These are phyloP conservation scores for Achroia grisella DNA, from an alignment of 1,140 invertebrate genomes.

Conservation along the genomic window DNA sequence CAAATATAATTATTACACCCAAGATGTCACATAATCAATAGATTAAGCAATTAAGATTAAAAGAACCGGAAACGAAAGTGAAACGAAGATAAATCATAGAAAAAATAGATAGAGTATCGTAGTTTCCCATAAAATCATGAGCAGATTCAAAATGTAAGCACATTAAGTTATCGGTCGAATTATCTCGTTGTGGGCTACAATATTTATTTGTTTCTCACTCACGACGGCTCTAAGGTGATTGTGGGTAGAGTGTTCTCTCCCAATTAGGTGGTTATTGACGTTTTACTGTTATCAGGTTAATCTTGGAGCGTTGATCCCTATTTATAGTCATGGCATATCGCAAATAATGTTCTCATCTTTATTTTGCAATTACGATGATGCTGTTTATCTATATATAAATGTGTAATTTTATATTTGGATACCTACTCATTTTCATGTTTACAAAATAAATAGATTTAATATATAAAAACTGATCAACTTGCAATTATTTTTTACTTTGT, in stretches of 20 bases:
- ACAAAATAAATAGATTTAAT: too few relatives aligned
- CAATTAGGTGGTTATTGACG: conserved; percentile 73
- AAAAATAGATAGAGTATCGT: conserved; percentile 27
- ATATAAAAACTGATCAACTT: too few relatives aligned
- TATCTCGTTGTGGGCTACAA: conserved; percentile 66
- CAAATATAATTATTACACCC: conserved; percentile 3
- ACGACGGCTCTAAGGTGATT: conserved; percentile 37
- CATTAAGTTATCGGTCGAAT: conserved; percentile 69
- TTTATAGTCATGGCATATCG: conserved; percentile 43
- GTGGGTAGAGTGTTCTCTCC: conserved; percentile 63
- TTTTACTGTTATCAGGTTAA: conserved; percentile 67
- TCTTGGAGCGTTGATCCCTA: conserved; percentile 45
- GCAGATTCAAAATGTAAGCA: conserved; percentile 70
- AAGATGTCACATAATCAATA: conserved; percentile 6
- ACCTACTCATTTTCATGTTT: too few relatives aligned
- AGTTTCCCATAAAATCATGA: conserved; percentile 71
- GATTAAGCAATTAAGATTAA: conserved; percentile 13
- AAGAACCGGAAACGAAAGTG: conserved; percentile 6
- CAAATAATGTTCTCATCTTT: too few relatives aligned
- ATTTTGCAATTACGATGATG: too few relatives aligned
- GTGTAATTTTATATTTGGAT: too few relatives aligned
- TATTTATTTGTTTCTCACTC: conserved; percentile 71
- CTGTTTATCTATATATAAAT: too few relatives aligned
- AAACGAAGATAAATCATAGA: conserved; percentile 10
- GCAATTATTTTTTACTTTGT: too few relatives aligned